Base-by-base conservation (phyloP, 2,113 vertebrate species). In the Ptychochromis oligacanthus region DNA sequence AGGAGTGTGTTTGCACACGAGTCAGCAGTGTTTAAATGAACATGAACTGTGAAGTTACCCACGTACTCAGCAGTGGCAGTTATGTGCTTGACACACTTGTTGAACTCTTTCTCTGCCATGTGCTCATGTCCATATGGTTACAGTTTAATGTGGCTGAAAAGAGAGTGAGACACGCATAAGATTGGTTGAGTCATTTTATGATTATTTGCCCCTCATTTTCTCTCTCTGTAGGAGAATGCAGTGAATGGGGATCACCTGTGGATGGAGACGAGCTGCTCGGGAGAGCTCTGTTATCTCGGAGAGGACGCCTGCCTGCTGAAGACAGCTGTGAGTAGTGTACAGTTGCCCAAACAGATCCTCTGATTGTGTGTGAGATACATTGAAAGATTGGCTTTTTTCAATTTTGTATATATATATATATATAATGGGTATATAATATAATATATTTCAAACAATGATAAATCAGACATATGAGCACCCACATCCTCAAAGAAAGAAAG, bases 201-300 rank as follows among this genome's bases (percentile, higher is more conserved):
- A 43, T 60, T 28, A 28, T 77, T 40, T 7, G 4, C 6, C 1
- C 12, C 13, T 52, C 4, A 54, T 36, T 54, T n/a, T 60, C 17
- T 6, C 6, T 26, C 55, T 26, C 38, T 31, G 65, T 93, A 99
- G 98, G 98, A 99, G 93, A 99, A 97, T 72, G 98, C 98, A 0
- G 93, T 97, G 90, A 99, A 99, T 0, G 98, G 98, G 17, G 98
- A 99, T 80, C 98, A 99, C 94, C 95, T 99, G 79, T 99, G 98
- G 98, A 95, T 97, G 95, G 98, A 99, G 93, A 99, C 98, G n/a
- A 99, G 98, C 55, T 98, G 98, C 87, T 99, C 98, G 1, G 98
- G 98, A 59, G 98, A 99, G 79, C 97, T 99, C 34, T 99, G 98
- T 88, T 99, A 99, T 90, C 96, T 99, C 26, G 98, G 98, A 17